Evolutionary conservation across 2,797 vertebrate genomes (phyloP), one percentile per base, ranked within the genome.

Genomic region (Petrocephalus sullivani): DNA sequence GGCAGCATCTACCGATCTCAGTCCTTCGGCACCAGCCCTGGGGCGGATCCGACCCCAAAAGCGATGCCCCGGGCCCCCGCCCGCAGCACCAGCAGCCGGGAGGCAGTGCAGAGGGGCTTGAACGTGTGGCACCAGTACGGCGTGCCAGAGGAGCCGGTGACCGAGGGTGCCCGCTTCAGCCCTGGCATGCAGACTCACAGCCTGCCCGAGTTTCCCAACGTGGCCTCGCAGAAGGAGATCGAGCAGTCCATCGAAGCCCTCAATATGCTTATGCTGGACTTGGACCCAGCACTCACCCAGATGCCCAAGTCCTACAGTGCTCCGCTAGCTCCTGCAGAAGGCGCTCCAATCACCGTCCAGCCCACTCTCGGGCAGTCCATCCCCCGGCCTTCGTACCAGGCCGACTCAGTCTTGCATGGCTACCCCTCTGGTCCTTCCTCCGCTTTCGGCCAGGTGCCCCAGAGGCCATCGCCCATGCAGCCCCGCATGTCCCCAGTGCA

Each of bases 231-330:
- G 90, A 95, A 95, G 91, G 98, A 99, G 94, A 99, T 99, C 0
- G 97, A 99, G 91, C 97, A 98, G 93, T 99, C 98, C 37, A 99
- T 99, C 0, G 98, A 99, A 93, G 95, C 97, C 0, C 97, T 99
- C 2, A 98, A 99, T 86, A 96, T 98, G 92, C 97, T 99, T 12
- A 99, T 99, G 98, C 91, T 97, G 90, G 97, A 99, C 90, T 94
- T 99, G 3, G 96, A 98, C 4, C 95, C 96, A 0, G 90, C 96
- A 0, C 89, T 93, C 0, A 91, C 90, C 12, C 95, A 95, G 16
- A 93, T 97, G 88, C 96, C 97, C 91, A 98, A 98, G 91, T 98
- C 97, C 0, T 97, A 98, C 91, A 98, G 97, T 0, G 96, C 96
- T 58, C 95, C 95, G 16, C 78, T 92, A 78, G 90, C 58, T 57